Base-by-base conservation (phyloP, 2,113 vertebrate species). In the Pangasianodon gigas region DNA sequence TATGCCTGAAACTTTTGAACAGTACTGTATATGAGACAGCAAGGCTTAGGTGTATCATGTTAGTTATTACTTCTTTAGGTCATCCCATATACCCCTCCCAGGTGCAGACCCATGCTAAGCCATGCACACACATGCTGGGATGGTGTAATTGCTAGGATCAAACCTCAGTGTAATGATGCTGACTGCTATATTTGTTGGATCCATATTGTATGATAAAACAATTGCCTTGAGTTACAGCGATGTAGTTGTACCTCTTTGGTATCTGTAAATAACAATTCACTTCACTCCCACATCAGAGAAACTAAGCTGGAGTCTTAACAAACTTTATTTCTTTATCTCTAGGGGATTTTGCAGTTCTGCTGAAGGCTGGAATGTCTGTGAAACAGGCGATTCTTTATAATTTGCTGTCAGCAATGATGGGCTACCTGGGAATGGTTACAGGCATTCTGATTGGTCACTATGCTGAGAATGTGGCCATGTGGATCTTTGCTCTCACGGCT, bases 401-500 rank as follows among this genome's bases (percentile, higher is more conserved):
- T 0, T 95, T 96, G n/a, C 94, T 99, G 92, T 99, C 98, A 6
- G 98, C 98, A 69, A 96, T 97, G 97, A 96, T 97, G 95, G 98
- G 97, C 0, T 99, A 98, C 88, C 94, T 99, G 52, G 98, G 98
- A 16, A 96, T 99, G 98, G 95, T 95, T 0, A 97, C 96, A 0
- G 98, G 98, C 0, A 98, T 99, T 92, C 94, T 99, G 56, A 98
- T 99, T 0, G 98, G 98, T 4, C 98, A 99, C 90, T 99, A 98
- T 32, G 98, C 98, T 0, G 98, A 98, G 90, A 97, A 99, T 65
- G 95, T 99, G 91, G 97, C 96, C n/a, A 98, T 95, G 95, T 99
- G 98, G 98, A 97, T 99, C 91, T 99, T 99, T 92, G 98, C 98
- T 81, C 97, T 99, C 85, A 99, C 98, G 0, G 98, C 98, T 6